Percentiles rank a stretch among this genome's conserved stretches.
These are phyloP conservation scores for Thinocorus orbignyianus DNA, from an alignment of 2,113 vertebrate genomes.

Conservation along the genomic window DNA sequence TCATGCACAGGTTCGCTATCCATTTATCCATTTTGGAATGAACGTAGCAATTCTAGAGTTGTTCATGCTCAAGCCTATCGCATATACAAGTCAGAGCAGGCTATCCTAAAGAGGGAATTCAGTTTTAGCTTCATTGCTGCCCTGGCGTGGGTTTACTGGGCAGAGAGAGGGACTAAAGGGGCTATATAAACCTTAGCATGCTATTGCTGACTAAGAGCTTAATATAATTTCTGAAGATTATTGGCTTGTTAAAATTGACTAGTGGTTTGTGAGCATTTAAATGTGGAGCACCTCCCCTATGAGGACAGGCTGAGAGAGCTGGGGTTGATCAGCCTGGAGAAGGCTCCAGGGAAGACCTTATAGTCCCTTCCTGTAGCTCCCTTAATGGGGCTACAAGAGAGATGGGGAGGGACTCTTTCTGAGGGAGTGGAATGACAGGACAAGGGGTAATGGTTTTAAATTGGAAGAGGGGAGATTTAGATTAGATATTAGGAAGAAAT, in stretches of 20 bases:
- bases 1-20: background rate
- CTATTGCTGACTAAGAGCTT: background rate
- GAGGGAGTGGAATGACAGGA: no score
- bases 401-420: no score
- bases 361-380: no score
- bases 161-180: background rate
- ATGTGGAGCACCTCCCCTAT: no score
- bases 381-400: no score
- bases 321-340: no score
- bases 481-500: no score
- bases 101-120: background rate
- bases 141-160: background rate
- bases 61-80: background rate
- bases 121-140: background rate
- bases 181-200: background rate
- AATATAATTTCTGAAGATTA: background rate
- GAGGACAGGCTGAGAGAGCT: no score
- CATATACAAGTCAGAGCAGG: background rate
- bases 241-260: background rate
- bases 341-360: no score
- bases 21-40: background rate
- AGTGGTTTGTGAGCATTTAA: background rate
- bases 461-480: no score
- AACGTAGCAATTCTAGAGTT: background rate
- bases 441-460: no score